These are phyloP conservation scores for Tachuris rubrigastra DNA, from an alignment of 2,113 vertebrate species.

Conservation along the genomic window DNA sequence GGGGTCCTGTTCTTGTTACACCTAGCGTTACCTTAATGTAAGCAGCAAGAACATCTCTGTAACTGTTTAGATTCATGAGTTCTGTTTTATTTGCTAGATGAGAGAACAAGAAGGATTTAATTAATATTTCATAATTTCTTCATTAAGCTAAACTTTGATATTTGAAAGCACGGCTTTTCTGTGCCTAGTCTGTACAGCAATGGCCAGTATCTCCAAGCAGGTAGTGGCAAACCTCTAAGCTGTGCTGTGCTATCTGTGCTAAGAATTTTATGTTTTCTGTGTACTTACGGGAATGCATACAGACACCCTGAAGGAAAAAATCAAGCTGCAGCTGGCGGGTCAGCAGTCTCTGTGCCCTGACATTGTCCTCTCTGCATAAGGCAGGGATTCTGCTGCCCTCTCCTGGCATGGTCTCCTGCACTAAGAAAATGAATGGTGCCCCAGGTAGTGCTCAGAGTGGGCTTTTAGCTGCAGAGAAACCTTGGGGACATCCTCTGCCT, in stretches of 20 bases:
- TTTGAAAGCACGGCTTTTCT: not conserved
- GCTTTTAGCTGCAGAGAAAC: not conserved
- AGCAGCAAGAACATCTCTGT: not conserved
- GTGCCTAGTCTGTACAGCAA: not conserved
- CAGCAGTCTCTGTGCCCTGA: not conserved
- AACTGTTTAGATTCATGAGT: not conserved
- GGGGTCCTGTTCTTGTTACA: not conserved
- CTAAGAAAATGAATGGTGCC: rapidly evolving
- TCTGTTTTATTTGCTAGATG: not conserved
- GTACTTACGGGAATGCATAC: not conserved
- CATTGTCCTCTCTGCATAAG: not conserved
- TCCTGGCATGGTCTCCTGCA: not conserved
- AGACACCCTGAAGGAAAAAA: not conserved
- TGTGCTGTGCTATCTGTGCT: not conserved
- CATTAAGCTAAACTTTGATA: not conserved
- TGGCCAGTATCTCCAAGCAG: not conserved
- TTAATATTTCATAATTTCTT: not conserved
- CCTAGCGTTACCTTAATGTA: not conserved
- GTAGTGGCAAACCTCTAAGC: not conserved
- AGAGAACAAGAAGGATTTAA: not conserved
- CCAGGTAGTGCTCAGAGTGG: not conserved
- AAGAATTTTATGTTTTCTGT: not conserved
- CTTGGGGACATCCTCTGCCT: not conserved
- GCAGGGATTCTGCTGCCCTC: slow-evolving; percentile 50
- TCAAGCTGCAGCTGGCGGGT: not conserved